Evolutionary conservation across 1,140 invertebrate genomes (phyloP), one percentile per base, ranked within the genome.

Genomic region (Drosophila aff.): DNA sequence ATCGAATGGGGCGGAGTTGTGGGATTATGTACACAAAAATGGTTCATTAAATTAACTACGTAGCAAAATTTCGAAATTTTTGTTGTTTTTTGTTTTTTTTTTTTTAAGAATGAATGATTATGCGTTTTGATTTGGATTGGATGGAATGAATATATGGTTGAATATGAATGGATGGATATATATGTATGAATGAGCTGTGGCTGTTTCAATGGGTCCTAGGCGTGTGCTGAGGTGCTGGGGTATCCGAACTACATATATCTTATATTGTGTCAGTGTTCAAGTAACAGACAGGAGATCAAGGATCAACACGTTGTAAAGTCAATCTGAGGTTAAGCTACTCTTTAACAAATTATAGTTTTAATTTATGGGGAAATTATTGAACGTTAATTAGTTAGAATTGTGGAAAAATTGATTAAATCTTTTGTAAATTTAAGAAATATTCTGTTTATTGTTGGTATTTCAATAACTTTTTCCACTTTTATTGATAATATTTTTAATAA

Each of bases 1-100:
- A 68, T 68, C 75, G 73, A 92, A 81, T 81, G 91, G 85, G 85
- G 85, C 84, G 85, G 84, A 84, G 84, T 87, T 90, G 85, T 79
- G 86, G 85, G 86, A 90, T 92, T 91, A 91, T 91, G 87, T 89
- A 89, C 82, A 90, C 81, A 86, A 91, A 92, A 86, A 91, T 90
- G 86, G 82, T 90, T 91, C 72, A 91, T 91, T 90, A 81, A 91
- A 90, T 57, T 86, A 92, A 86, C 82, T 92, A 92, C 76, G 79
- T 87, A 72, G 84, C 84, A 89, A 55, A 87, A 92, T 85, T 92
- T 92, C 92, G 79, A 78, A 83, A 81, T 82, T 86, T 91, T 86
- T 91, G 68, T 33, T 82, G 61, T 57, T 62, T 62, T 66, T 53
- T 50, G 68, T 52, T 83, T 52, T 68, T 67, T 63, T 68, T 52